A percentile compares a stretch with the other conserved stretches of the same genome.
Evolutionary conservation across 2,113 vertebrate species (phyloP).

Genomic region (Zosterops pallidus): DNA sequence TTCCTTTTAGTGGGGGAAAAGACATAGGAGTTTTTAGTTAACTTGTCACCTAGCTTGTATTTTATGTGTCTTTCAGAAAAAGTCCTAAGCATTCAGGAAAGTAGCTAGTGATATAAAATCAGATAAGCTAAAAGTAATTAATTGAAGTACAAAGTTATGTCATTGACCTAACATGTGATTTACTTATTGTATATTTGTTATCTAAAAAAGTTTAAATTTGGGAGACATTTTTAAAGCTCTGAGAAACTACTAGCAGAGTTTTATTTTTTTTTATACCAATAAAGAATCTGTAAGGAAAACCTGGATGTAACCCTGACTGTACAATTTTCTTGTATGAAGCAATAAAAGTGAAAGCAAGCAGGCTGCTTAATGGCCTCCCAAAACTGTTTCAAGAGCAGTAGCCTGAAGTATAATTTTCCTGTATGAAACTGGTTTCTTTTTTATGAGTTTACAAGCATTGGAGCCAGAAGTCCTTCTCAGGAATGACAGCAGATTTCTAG

Average conservation of each 20-base stretch:
- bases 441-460: background rate
- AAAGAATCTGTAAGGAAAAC: background rate
- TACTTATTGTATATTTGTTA: background rate
- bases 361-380: background rate
- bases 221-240: background rate
- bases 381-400: background rate
- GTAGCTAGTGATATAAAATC: background rate
- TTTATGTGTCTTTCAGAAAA: background rate
- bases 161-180: background rate
- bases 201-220: background rate
- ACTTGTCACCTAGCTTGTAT: background rate
- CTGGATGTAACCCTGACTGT: background rate
- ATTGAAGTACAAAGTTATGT: background rate
- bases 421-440: background rate
- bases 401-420: background rate
- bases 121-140: background rate
- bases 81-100: background rate
- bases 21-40: background rate
- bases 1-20: background rate
- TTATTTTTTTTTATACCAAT: background rate
- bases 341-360: background rate
- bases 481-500: background rate
- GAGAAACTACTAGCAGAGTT: background rate
- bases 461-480: background rate
- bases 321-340: background rate